A percentile compares a stretch with the other conserved stretches of the same genome.
These are phyloP conservation scores for Aplochiton taeniatus DNA, from an alignment of 2,797 vertebrate genomes.

Conservation along the genomic window DNA sequence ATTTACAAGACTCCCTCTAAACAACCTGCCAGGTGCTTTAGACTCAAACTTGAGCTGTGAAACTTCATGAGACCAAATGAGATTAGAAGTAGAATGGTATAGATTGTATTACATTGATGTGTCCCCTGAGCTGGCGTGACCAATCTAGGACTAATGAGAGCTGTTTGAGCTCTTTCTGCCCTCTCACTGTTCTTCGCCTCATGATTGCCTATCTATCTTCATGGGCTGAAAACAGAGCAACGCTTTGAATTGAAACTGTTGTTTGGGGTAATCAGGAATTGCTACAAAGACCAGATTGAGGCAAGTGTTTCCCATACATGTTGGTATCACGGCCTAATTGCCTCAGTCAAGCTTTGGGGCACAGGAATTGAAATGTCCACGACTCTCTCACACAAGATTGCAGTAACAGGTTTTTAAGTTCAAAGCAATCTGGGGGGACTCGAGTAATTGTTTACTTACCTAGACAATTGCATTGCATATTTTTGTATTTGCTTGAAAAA, in stretches of 20 bases:
- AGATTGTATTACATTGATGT: constrained; percentile 66
- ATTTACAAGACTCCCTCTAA: constrained; percentile 84
- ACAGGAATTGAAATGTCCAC: constrained; percentile 12
- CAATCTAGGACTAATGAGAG: constrained; percentile 77
- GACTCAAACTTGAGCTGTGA: constrained; percentile 68
- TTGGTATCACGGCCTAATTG: constrained; percentile 52
- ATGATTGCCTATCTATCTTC: constrained; percentile 18
- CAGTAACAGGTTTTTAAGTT: too few species aligned
- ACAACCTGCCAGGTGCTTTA: constrained; percentile 89
- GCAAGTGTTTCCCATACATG: constrained; percentile 59
- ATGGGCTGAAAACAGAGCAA: constrained; percentile 2
- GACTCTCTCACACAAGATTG: neutral
- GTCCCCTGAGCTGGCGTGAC: constrained; percentile 75
- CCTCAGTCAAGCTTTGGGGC: constrained; percentile 36
- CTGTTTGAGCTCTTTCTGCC: constrained; percentile 54
- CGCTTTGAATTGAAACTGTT: constrained; percentile 21
- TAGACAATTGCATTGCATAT: too few species aligned
- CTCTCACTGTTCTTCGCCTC: constrained; percentile 52
- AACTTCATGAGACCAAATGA: constrained; percentile 77
- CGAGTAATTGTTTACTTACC: too few species aligned
- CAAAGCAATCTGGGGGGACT: too few species aligned
- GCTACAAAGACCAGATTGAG: constrained; percentile 38
- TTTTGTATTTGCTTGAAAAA: too few species aligned
- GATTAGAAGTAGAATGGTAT: constrained; percentile 80
- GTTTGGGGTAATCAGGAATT: constrained; percentile 16